Conservation (phyloP, 2,888 invertebrate genomes). For the Sarcophaga rosellei region DNA sequence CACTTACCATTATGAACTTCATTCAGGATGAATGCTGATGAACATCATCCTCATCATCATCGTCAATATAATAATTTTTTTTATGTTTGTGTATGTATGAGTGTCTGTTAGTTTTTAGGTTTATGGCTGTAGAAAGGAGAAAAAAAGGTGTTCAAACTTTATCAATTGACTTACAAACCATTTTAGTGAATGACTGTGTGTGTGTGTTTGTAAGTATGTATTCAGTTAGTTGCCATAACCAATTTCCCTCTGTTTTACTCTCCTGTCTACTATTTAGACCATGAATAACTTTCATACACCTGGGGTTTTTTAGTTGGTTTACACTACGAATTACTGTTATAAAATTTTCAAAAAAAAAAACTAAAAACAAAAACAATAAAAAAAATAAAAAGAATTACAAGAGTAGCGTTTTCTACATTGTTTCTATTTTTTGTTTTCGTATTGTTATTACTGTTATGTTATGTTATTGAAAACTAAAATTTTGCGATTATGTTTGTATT, state of each 20-base stretch:
- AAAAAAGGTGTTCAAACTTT: slow-evolving; percentile 54
- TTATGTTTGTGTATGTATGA: background rate
- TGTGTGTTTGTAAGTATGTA: slow-evolving; percentile 19
- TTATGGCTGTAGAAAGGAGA: slow-evolving; percentile 19
- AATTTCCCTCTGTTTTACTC: background rate
- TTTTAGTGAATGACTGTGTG: slow-evolving; percentile 48
- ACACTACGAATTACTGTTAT: slow-evolving; percentile 45
- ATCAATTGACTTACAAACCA: slow-evolving; percentile 64
- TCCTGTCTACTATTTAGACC: background rate
- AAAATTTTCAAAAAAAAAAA: slow-evolving; percentile 45
- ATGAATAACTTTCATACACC: slow-evolving; percentile 49
- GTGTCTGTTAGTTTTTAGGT: slow-evolving; percentile 17
- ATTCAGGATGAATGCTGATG: too few relatives aligned
- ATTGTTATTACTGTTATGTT: background rate
- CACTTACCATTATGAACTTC: slow-evolving; percentile 21
- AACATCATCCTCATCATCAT: background rate
- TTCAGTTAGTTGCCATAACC: background rate
- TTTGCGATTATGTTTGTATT: slow-evolving; percentile 20
- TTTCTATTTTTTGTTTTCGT: slow-evolving; percentile 4
- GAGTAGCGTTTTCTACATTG: slow-evolving; percentile 20
- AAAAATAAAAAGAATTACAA: too few relatives aligned
- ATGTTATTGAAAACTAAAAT: slow-evolving; percentile 2
- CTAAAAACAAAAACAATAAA: too few relatives aligned
- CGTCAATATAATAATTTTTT: background rate
- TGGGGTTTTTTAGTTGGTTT: slow-evolving; percentile 29